Base-by-base conservation (phyloP, 2,797 vertebrate genomes). In the Cyprinella venusta region DNA sequence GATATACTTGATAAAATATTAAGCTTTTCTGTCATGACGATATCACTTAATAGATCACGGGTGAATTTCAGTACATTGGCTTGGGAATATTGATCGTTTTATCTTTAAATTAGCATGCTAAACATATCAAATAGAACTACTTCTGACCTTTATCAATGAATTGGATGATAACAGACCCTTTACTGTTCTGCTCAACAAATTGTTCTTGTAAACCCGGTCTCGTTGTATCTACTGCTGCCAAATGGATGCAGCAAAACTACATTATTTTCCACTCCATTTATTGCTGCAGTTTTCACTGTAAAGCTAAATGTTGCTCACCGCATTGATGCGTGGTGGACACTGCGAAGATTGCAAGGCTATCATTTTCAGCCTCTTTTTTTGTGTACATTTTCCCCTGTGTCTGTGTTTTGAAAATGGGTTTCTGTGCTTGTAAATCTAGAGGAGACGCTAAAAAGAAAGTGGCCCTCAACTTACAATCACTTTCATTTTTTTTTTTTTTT, bases 201-300 rank as follows among this genome's bases (percentile, higher is more conserved):
- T 63, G 80, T 87, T 81, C 76, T 87, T 87, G 85, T 88, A 91
- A 89, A 87, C 0, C 84, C 24, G 7, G 80, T 80, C 80, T 80
- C 84, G 88, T 83, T 88, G 85, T 86, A 89, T 90, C 84, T 24
- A 5, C 80, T 59, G 82, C 83, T 86, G 87, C 19, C 80, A 30
- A 76, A 85, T 82, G 84, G 63, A 85, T 63, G 82, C 84, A 90
- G 86, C 87, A 86, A 87, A 91, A 92, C 91, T 89, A 89, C 87
- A 88, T 88, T 74, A 52, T 59, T 48, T 81, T 84, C 67, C 84
- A 83, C 84, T 80, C 86, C 54, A 90, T 89, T 90, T 89, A 89
- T 91, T 82, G 40, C 72, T 64, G 80, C 78, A 64, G 63, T 76
- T 84, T 87, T 88, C 71, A 76, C 80, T 86, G 86, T 76, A 81